Percentiles rank a stretch among this genome's conserved stretches.
These are phyloP conservation scores for Pachypanchax playfairii DNA, from an alignment of 2,113 vertebrate species.

Conservation along the genomic window DNA sequence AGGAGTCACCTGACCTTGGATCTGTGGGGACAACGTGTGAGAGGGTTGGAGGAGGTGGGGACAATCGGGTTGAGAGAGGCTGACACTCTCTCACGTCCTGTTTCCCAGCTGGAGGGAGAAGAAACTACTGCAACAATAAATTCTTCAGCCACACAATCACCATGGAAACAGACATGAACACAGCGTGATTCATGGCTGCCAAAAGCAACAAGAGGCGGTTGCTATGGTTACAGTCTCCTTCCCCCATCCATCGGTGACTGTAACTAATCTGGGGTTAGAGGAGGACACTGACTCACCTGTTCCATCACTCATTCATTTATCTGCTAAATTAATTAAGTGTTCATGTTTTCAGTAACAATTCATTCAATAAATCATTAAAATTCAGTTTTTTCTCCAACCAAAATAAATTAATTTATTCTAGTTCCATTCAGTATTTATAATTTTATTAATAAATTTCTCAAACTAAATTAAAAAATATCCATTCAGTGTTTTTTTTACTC, in stretches of 20 bases:
- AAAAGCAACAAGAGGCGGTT: conserved; percentile 50
- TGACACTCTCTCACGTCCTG: conserved; percentile 1
- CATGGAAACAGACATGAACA: conserved; percentile 59
- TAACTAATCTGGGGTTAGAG: conserved; percentile 45
- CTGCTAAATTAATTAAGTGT: background rate
- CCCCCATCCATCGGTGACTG: conserved; percentile 35
- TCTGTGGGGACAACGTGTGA: conserved; percentile 82
- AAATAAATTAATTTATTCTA: background rate
- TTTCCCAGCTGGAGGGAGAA: conserved; percentile 60
- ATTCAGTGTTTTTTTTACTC: background rate
- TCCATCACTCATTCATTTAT: background rate
- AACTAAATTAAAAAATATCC: background rate
- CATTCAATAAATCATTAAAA: too few species aligned
- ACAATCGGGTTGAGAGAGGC: too few species aligned
- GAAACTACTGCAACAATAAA: conserved; percentile 83
- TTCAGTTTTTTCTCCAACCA: background rate
- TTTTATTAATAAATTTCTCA: background rate
- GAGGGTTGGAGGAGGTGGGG: conserved; percentile 40
- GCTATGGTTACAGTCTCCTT: conserved; percentile 50
- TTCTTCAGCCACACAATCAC: conserved; percentile 37
- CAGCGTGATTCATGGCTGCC: conserved; percentile 37
- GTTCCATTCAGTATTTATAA: background rate
- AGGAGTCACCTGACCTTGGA: conserved; percentile 98
- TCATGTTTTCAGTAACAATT: background rate
- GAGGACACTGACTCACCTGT: conserved; percentile 31